Evolutionary conservation across 2,113 vertebrate species (phyloP).

Genomic region (Phodopus roborovskii): DNA sequence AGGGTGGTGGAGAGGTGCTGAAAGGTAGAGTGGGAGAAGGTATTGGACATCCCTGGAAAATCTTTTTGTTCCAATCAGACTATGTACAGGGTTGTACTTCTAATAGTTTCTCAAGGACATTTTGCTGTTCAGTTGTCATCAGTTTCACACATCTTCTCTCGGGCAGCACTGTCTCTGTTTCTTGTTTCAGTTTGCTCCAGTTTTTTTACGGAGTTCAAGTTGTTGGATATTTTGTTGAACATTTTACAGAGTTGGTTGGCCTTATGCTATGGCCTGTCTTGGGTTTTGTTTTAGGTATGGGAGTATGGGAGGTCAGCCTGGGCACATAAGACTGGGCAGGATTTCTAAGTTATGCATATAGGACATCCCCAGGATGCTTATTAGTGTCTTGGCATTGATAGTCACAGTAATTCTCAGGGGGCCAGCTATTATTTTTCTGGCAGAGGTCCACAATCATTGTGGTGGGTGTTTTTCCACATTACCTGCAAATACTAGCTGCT

Average conservation of each 20-base stretch:
- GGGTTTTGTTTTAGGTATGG: constrained; percentile 38
- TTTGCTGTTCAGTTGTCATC: not conserved
- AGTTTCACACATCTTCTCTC: constrained; percentile 23
- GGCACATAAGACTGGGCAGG: not conserved
- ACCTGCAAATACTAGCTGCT: not conserved
- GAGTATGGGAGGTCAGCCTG: not conserved
- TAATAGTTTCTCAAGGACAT: constrained; percentile 45
- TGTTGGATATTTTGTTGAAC: constrained; percentile 14
- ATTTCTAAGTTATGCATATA: not conserved
- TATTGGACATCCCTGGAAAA: constrained; percentile 25
- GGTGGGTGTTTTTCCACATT: constrained; percentile 29
- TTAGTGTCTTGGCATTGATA: constrained; percentile 61
- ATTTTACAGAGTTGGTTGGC: constrained; percentile 19
- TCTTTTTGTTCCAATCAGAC: not conserved
- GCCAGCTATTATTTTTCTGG: constrained; percentile 52
- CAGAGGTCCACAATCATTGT: constrained; percentile 51
- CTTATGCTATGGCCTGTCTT: constrained; percentile 6
- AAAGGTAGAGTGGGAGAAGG: constrained; percentile 19
- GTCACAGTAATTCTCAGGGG: constrained; percentile 64
- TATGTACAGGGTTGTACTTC: not conserved
- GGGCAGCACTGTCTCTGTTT: not conserved
- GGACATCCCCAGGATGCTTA: constrained; percentile 50
- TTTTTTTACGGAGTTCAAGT: not conserved
- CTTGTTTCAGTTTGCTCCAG: not conserved
- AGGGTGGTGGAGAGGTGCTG: constrained; percentile 53